phyloP scores from a whole-genome alignment of 92 coral and sea anemone species.

The Epizoanthus ramosus region DNA sequence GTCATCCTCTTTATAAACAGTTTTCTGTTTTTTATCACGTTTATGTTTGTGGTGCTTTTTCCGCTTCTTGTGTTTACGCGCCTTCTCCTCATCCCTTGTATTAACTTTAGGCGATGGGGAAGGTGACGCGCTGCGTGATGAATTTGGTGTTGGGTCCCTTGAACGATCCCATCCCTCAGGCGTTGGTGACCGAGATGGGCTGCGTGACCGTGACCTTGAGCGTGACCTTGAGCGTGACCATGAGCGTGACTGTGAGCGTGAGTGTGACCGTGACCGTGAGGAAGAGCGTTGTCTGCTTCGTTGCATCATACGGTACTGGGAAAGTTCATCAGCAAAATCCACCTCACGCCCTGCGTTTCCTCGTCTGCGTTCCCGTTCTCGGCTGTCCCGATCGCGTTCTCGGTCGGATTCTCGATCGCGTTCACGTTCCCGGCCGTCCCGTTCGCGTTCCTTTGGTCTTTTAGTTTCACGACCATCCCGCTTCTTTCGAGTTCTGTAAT shows the following conservation, averaged over 20 bases:
- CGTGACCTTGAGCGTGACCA: constrained; percentile 72
- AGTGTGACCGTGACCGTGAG: constrained; percentile 76
- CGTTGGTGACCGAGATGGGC: constrained; percentile 86
- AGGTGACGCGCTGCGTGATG: constrained; percentile 59
- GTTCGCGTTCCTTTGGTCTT: constrained; percentile 5
- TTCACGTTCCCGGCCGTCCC: constrained; percentile 16
- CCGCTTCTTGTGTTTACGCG: constrained; percentile 77
- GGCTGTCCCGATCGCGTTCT: constrained; percentile 34
- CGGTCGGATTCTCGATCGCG: constrained; percentile 24
- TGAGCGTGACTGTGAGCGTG: constrained; percentile 75
- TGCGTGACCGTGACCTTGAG: constrained; percentile 73
- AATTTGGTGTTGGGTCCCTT: constrained; percentile 80
- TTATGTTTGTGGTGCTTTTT: constrained; percentile 86
- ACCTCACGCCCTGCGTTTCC: constrained; percentile 24
- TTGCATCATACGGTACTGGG: constrained; percentile 78
- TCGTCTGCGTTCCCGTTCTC: constrained; percentile 41
- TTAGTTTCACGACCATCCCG: constrained; percentile 28
- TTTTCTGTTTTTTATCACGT: constrained; percentile 76
- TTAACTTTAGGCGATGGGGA: constrained; percentile 3
- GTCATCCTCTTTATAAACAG: constrained; percentile 38
- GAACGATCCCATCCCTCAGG: constrained; percentile 98
- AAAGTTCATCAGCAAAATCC: constrained; percentile 87
- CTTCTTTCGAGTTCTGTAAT: constrained; percentile 20
- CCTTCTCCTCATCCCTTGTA: constrained; percentile 54
- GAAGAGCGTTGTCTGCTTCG: constrained; percentile 71